Conservation (phyloP, 2,888 invertebrate species). For the Agonopterix alstromeriana region DNA sequence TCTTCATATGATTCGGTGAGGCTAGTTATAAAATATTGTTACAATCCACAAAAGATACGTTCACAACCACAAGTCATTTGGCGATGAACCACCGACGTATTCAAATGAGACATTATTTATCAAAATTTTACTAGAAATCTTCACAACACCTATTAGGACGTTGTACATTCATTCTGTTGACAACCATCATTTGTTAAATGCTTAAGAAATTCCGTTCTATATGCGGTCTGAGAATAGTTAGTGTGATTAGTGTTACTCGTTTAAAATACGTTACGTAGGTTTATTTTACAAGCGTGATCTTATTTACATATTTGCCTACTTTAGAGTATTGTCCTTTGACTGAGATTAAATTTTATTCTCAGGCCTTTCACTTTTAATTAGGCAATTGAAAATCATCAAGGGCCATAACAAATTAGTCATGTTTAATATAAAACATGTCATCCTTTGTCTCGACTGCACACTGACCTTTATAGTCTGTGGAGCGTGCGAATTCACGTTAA, state of each 20-base stretch:
- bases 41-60: neutral
- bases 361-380: slow-evolving; percentile 8
- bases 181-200: slow-evolving; percentile 43
- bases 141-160: slow-evolving; percentile 28
- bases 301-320: neutral
- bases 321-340: neutral
- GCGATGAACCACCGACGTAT: slow-evolving; percentile 11
- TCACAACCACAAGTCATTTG: neutral
- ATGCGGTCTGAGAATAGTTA: neutral
- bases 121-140: slow-evolving; percentile 28
- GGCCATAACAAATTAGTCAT: slow-evolving; percentile 14
- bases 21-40: neutral
- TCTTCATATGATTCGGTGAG: no score
- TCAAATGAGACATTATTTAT: slow-evolving; percentile 27
- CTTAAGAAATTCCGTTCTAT: slow-evolving; percentile 21
- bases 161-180: slow-evolving; percentile 43
- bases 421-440: slow-evolving; percentile 23
- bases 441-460: slow-evolving; percentile 24
- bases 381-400: slow-evolving; percentile 2
- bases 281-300: neutral
- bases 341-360: neutral
- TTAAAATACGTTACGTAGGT: neutral
- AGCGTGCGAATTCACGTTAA: slow-evolving; percentile 20
- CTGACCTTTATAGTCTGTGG: slow-evolving; percentile 25
- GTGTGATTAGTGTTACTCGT: neutral